Conservation (phyloP, 2,888 invertebrate species). For the Caenorhabditis parvicauda region DNA sequence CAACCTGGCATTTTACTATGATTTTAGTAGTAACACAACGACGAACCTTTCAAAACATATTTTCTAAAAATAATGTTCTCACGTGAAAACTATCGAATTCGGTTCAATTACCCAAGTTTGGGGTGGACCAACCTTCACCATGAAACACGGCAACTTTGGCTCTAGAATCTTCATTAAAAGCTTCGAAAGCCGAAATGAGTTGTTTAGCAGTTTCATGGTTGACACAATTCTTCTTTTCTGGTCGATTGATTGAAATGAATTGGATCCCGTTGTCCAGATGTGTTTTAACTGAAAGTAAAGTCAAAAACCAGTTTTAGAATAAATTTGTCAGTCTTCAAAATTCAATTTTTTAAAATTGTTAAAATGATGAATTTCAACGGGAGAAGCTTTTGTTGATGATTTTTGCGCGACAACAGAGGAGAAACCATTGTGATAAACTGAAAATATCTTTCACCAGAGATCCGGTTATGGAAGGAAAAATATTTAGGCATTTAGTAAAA, state of each 20-base stretch:
- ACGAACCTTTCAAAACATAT: not conserved
- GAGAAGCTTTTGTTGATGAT: no score
- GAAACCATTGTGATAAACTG: no score
- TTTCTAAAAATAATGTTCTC: not conserved
- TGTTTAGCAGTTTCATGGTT: conserved; percentile 68
- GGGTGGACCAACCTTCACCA: conserved; percentile 70
- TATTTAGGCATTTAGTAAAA: no score
- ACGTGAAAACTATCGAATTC: not conserved
- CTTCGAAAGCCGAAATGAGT: conserved; percentile 73
- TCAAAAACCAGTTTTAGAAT: no score
- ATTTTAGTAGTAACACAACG: not conserved
- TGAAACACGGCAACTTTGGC: conserved; percentile 77
- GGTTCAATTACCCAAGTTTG: no score
- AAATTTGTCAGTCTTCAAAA: no score
- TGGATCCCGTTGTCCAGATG: conserved; percentile 12
- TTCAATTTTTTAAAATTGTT: no score
- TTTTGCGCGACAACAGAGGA: no score
- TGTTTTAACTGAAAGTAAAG: conserved; percentile 19
- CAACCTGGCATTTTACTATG: not conserved
- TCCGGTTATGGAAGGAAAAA: no score
- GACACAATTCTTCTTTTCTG: conserved; percentile 79
- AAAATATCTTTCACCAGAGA: no score
- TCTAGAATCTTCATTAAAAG: conserved; percentile 77
- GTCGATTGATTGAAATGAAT: conserved; percentile 81
- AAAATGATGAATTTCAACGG: no score